Percentiles rank a stretch among this genome's conserved stretches.
Evolutionary conservation across 2,797 vertebrate species (phyloP).

Genomic region (Macropodus opercularis): DNA sequence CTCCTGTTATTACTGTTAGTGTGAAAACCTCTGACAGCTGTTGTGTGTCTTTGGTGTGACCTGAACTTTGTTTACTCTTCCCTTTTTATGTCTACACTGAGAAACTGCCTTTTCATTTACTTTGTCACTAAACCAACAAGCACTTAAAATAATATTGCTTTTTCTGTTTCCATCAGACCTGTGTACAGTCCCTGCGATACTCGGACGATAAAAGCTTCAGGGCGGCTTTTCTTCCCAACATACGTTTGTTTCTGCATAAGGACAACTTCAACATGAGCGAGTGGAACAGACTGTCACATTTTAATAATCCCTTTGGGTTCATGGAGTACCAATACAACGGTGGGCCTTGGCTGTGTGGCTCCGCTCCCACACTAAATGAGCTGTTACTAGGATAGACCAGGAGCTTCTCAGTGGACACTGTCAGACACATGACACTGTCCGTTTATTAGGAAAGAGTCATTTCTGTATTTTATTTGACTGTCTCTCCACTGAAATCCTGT

Average conservation of each 20-base stretch:
- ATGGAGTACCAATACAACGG: conserved; percentile 84
- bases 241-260: conserved; percentile 85
- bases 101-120: background rate
- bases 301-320: conserved; percentile 88
- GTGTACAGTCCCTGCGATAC: conserved; percentile 80
- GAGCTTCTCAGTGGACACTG: no score
- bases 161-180: conserved; percentile 73
- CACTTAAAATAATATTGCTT: background rate
- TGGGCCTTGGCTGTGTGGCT: no score
- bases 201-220: conserved; percentile 77
- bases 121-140: background rate
- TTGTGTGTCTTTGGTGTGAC: background rate
- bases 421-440: no score
- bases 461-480: no score
- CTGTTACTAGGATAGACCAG: no score
- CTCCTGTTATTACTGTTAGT: no score
- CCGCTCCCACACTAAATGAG: no score
- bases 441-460: no score
- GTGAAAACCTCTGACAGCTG: no score
- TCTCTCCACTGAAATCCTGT: no score
- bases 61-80: background rate
- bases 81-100: no score
- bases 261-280: conserved; percentile 78
- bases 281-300: conserved; percentile 89
- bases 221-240: conserved; percentile 81